phyloP scores from a whole-genome alignment of 2,888 invertebrate genomes.

The Choreutis nemorana region DNA sequence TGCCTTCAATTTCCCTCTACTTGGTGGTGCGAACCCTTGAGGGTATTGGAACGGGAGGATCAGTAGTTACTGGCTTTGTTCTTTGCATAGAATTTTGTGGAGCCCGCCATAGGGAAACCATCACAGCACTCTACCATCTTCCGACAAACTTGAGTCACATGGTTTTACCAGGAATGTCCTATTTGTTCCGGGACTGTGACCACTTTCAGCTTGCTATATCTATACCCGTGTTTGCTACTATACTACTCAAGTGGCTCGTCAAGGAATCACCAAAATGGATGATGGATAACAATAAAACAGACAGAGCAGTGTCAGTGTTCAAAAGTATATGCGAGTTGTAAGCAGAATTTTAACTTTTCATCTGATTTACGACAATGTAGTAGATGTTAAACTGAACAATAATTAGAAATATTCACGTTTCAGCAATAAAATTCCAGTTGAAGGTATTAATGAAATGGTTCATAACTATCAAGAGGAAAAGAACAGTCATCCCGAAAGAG shows the following conservation, averaged over 20 bases:
- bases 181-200: constrained; percentile 32
- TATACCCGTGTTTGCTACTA: constrained; percentile 29
- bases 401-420: constrained; percentile 12
- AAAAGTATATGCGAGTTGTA: constrained; percentile 32
- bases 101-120: constrained; percentile 26
- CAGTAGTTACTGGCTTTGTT: constrained; percentile 37
- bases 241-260: constrained; percentile 20
- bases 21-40: constrained; percentile 34
- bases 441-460: constrained; percentile 26
- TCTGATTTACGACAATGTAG: background rate
- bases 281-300: constrained; percentile 28
- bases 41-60: constrained; percentile 37
- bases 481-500: constrained; percentile 9
- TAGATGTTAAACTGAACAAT: background rate
- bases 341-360: constrained; percentile 12
- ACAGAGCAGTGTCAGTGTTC: constrained; percentile 27
- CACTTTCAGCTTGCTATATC: constrained; percentile 35
- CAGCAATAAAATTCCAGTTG: constrained; percentile 25
- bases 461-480: constrained; percentile 20
- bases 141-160: constrained; percentile 39
- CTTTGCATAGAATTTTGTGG: constrained; percentile 38
- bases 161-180: constrained; percentile 33
- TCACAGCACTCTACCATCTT: constrained; percentile 36
- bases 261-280: constrained; percentile 49
- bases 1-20: constrained; percentile 26